Base-by-base conservation (phyloP, 2,797 vertebrate species). In the Anabacerthia variegaticeps region DNA sequence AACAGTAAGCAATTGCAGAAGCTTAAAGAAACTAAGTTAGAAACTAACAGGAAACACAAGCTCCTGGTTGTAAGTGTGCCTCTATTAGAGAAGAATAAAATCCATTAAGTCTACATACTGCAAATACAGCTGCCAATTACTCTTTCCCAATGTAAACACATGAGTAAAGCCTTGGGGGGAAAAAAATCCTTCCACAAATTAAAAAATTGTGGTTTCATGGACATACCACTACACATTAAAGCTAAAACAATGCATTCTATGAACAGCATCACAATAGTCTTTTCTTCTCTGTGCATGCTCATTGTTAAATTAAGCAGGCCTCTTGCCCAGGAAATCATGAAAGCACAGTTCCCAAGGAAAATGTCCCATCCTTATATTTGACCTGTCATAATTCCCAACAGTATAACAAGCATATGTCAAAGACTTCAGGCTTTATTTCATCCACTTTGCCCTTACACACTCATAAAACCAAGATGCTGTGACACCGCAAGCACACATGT, bases 401-500 rank as follows among this genome's bases (percentile, higher is more conserved):
- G 9, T 2, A 1, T 8, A 79, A 46, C 32, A 67, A 32, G 30
- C 2, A 9, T 9, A 17, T 0, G 1, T 28, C 61, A 37, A 28
- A 46, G 22, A 41, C 24, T 20, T 52, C 55, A 65, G 44, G 54
- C 30, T 65, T 87, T 51, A 48, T 12, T 90, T 79, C 1, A 2
- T 9, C 18, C 22, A 2, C 44, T 37, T 32, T 66, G 26, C 32
- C 90, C 48, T 75, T 30, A 23, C 14, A 6, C 17, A 30, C 46
- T 34, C 71, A 12, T 14, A 46, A 85, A 91, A 30, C 8, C 46
- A 20, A 43, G 21, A 21, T n/a, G 23, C 62, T 2, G 2, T 6
- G 43, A 19, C 52, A 54, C 5, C 4, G 3, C n/a, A 23, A 11
- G 51, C 22, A 6, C n/a, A 21, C 18, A 0, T 1, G 5, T 13